Evolutionary conservation across 2,888 invertebrate genomes (phyloP).

Genomic region (Pheosia gnoma): DNA sequence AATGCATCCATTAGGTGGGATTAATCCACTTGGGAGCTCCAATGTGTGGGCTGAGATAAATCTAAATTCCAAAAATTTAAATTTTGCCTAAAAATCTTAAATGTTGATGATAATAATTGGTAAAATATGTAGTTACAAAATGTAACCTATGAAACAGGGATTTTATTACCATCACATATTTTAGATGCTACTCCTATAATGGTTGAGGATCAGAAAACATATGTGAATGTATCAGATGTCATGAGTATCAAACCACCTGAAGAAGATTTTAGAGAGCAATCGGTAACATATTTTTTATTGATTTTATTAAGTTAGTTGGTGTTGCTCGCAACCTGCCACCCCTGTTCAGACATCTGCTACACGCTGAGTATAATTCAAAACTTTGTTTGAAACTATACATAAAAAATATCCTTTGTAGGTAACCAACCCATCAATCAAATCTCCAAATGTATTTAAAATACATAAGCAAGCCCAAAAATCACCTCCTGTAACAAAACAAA

Average conservation of each 20-base stretch:
- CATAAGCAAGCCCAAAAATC: slow-evolving; percentile 13
- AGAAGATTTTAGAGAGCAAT: slow-evolving; percentile 10
- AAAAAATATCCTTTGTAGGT: background rate
- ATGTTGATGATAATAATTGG: background rate
- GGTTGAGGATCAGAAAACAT: background rate
- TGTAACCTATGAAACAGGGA: background rate
- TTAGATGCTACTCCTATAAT: slow-evolving; percentile 8
- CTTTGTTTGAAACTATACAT: background rate
- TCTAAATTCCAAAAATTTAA: too few species aligned
- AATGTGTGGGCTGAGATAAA: too few species aligned
- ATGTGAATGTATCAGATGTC: background rate
- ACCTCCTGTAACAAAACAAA: slow-evolving; percentile 9
- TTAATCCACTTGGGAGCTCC: too few species aligned
- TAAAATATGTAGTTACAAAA: background rate
- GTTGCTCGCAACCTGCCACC: too few species aligned
- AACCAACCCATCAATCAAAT: background rate
- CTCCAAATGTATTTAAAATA: slow-evolving; percentile 8
- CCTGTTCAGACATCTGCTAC: too few species aligned
- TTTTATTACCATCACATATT: slow-evolving; percentile 4
- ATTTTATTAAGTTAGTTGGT: too few species aligned
- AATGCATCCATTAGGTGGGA: too few species aligned
- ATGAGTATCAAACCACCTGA: slow-evolving; percentile 8
- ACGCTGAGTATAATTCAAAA: too few species aligned
- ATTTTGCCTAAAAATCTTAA: background rate
- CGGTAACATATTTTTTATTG: slow-evolving; percentile 12